phyloP scores from a whole-genome alignment of 2,888 invertebrate genomes.

The Acanthosepion pharaonis region DNA sequence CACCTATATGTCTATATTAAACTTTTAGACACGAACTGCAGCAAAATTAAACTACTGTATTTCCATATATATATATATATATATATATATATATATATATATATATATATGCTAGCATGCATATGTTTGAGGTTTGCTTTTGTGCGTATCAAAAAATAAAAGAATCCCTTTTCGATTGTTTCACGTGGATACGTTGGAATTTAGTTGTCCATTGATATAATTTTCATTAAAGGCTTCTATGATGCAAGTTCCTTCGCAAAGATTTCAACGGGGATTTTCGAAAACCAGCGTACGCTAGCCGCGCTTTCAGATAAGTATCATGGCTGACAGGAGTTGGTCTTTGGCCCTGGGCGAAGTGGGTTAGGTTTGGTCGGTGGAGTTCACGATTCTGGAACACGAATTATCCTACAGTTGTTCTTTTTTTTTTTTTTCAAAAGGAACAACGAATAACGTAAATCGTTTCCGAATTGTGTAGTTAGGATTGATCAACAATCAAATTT shows the following conservation, averaged over 20 bases:
- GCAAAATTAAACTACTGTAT: background rate
- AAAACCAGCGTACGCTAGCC: background rate
- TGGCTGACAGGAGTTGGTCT: background rate
- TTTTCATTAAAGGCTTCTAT: background rate
- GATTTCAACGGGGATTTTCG: background rate
- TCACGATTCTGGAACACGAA: background rate
- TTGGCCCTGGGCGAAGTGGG: background rate
- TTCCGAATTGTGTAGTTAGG: background rate
- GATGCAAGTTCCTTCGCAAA: background rate
- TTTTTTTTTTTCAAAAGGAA: background rate
- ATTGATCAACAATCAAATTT: background rate
- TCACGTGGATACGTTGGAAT: background rate
- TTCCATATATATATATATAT: background rate
- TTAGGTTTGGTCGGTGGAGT: background rate
- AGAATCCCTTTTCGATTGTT: too few species aligned
- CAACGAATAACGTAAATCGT: background rate
- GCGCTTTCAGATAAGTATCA: background rate
- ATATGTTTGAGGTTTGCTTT: background rate
- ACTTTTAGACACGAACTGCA: too few species aligned
- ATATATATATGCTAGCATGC: background rate
- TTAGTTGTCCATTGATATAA: background rate
- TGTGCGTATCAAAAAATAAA: too few species aligned
- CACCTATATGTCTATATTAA: too few species aligned
- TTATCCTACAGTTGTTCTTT: background rate
- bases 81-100: too few species aligned